Evolutionary conservation across 37 sponge, comb jelly and placozoan species (phyloP).

Genomic region (Geodia barretti): DNA sequence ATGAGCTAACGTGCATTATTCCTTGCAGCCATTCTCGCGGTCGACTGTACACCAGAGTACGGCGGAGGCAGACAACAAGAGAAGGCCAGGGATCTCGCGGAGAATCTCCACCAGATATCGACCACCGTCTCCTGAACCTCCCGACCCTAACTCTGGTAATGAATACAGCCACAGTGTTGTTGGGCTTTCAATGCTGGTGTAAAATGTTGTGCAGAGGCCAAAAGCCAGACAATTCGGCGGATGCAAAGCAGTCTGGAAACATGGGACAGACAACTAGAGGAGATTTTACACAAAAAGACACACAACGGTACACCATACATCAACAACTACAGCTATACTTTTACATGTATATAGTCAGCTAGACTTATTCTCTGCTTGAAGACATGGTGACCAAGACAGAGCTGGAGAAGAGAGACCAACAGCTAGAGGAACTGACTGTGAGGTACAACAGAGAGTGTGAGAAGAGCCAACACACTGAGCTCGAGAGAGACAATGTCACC

Average conservation of each 20-base stretch:
- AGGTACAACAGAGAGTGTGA: conserved; percentile 38
- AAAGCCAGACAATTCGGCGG: conserved; percentile 65
- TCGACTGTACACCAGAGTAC: conserved; percentile 37
- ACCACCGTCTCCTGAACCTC: conserved; percentile 62
- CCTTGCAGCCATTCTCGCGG: neutral
- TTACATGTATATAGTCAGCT: too few species aligned
- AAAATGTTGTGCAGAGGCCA: conserved; percentile 73
- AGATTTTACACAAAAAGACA: conserved; percentile 53
- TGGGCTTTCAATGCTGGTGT: too few species aligned
- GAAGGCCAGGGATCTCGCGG: conserved; percentile 51
- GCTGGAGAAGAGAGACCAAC: conserved; percentile 44
- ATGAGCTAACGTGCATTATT: neutral
- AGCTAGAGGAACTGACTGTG: conserved; percentile 40
- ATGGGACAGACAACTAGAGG: conserved; percentile 75
- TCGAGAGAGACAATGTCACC: conserved; percentile 32
- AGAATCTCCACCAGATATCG: conserved; percentile 61
- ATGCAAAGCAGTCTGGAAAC: conserved; percentile 70
- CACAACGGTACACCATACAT: conserved; percentile 78
- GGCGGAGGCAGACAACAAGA: conserved; percentile 80
- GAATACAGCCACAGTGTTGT: too few species aligned
- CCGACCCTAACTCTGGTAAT: conserved; percentile 90
- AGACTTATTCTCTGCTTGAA: too few species aligned
- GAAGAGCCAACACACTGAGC: conserved; percentile 34
- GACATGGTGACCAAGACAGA: conserved; percentile 43
- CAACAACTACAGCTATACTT: too few species aligned